A percentile compares a stretch with the other conserved stretches of the same genome.
Conservation (phyloP, 2,797 vertebrate species). For the Halcyon smyrnensis region DNA sequence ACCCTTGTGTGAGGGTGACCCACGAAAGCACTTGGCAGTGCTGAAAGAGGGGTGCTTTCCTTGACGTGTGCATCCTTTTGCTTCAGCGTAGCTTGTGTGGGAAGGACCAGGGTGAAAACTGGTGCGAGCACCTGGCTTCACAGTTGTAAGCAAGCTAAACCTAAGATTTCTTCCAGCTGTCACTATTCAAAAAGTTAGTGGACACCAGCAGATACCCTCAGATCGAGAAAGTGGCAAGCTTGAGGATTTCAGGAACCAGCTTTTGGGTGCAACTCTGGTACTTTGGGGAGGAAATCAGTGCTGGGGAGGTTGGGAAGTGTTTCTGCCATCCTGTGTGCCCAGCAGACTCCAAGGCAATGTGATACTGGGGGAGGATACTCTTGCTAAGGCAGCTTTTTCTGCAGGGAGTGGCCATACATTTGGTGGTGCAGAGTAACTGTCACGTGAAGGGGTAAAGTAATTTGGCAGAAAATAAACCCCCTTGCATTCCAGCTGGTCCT, state of each 20-base stretch:
- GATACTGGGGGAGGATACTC: neutral
- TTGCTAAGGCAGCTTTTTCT: neutral
- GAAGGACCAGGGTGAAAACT: neutral
- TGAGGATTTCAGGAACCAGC: neutral
- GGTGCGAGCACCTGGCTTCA: neutral
- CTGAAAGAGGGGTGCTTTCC: neutral
- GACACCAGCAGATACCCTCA: neutral
- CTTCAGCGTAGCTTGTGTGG: neutral
- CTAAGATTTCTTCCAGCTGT: neutral
- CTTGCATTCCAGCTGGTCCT: too few species aligned
- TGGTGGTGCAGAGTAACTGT: neutral
- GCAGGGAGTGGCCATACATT: neutral
- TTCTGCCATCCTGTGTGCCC: neutral
- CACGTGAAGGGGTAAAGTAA: too few species aligned
- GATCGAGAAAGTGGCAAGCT: neutral
- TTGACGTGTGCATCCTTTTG: neutral
- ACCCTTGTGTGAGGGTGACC: fast-evolving
- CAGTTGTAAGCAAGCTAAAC: neutral
- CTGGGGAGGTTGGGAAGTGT: neutral
- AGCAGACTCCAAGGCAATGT: neutral
- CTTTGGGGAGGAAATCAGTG: neutral
- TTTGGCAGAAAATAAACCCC: too few species aligned
- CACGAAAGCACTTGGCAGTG: neutral
- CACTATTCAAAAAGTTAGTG: neutral
- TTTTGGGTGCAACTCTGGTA: neutral